phyloP scores from a whole-genome alignment of 2,113 vertebrate species.

The Trichomycterus rosablanca region DNA sequence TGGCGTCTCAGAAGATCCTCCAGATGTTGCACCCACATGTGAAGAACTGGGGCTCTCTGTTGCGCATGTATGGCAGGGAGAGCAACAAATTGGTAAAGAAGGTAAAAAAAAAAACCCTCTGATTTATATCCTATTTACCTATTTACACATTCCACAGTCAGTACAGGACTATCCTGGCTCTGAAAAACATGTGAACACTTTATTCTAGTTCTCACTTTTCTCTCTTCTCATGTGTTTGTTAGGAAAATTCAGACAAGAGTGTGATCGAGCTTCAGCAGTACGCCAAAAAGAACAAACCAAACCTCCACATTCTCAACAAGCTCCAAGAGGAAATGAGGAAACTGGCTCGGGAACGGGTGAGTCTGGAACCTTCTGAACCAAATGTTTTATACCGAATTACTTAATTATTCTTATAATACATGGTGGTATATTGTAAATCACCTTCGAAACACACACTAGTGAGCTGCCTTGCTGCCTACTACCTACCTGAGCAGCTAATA shows the following conservation, averaged over 20 bases:
- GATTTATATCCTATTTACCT: no score
- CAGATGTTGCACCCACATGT: conserved; percentile 97
- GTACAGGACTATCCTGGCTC: no score
- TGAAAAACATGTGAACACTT: no score
- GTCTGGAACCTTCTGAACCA: not conserved
- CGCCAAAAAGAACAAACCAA: conserved; percentile 99
- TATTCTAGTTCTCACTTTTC: not conserved
- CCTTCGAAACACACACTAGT: no score
- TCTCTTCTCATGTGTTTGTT: not conserved
- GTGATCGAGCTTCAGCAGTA: conserved; percentile 98
- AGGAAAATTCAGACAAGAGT: conserved; percentile 95
- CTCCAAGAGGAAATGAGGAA: conserved; percentile 96
- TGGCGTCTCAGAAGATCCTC: conserved; percentile 97
- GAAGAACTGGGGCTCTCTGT: conserved; percentile 95
- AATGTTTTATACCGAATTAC: no score
- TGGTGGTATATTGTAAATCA: no score
- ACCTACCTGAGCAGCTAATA: no score
- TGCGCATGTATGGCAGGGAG: conserved; percentile 97
- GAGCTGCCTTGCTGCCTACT: no score
- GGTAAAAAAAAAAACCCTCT: conserved; percentile 57
- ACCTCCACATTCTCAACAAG: conserved; percentile 96
- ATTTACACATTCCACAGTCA: no score
- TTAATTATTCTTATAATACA: no score
- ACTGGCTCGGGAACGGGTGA: conserved; percentile 87
- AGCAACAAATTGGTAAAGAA: conserved; percentile 98